phyloP scores from a whole-genome alignment of 1,140 invertebrate genomes.

The Caerostris extrusa region DNA sequence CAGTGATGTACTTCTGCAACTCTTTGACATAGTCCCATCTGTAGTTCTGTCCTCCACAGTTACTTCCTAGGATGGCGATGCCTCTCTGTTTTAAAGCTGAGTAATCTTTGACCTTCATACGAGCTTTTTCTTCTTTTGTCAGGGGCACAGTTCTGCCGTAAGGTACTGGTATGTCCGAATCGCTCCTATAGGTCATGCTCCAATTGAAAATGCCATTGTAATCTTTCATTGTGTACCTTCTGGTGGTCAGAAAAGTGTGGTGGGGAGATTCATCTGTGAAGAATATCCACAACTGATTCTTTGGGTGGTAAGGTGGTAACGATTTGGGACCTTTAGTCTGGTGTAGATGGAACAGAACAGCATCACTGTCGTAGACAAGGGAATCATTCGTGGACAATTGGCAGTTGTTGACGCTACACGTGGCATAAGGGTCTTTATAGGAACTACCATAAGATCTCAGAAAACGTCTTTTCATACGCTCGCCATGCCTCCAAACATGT shows the following conservation, averaged over 20 bases:
- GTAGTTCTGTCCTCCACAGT: conserved; percentile 84
- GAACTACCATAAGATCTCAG: conserved; percentile 77
- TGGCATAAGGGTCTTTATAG: conserved; percentile 82
- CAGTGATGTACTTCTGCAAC: conserved; percentile 72
- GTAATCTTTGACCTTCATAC: conserved; percentile 80
- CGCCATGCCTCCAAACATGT: conserved; percentile 79
- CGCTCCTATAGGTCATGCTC: conserved; percentile 88
- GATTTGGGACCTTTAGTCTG: conserved; percentile 80
- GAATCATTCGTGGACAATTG: conserved; percentile 82
- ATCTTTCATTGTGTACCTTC: conserved; percentile 80
- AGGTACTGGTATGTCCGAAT: conserved; percentile 87
- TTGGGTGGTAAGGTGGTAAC: conserved; percentile 49
- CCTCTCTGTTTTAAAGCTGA: conserved; percentile 82
- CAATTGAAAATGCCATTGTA: conserved; percentile 86
- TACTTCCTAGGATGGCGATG: conserved; percentile 85
- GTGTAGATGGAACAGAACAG: conserved; percentile 85
- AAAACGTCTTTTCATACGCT: conserved; percentile 78
- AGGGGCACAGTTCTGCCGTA: conserved; percentile 83
- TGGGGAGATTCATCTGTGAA: conserved; percentile 79
- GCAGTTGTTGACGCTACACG: conserved; percentile 84
- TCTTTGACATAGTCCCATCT: conserved; percentile 84
- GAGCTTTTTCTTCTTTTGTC: neutral
- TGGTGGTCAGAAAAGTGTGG: conserved; percentile 81
- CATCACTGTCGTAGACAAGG: conserved; percentile 82
- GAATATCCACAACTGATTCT: conserved; percentile 79